These are phyloP conservation scores for Horisme vitalbata DNA, from an alignment of 2,888 invertebrate species.

Conservation along the genomic window DNA sequence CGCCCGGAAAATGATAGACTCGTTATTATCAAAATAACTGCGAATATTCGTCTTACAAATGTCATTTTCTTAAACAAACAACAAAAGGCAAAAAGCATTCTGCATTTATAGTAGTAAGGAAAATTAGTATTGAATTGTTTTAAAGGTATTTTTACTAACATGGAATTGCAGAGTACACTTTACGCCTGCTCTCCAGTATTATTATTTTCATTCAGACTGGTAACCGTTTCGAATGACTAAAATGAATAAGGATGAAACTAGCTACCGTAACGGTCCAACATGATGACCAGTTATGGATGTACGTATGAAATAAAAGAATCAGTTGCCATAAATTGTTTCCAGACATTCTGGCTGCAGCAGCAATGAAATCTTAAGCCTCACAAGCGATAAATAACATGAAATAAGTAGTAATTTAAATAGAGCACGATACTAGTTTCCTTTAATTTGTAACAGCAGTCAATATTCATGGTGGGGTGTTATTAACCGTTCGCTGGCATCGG, in stretches of 20 bases:
- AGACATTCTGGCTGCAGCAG: conserved; percentile 6
- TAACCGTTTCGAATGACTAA: conserved; percentile 44
- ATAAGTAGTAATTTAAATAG: conserved; percentile 68
- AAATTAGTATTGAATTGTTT: too few species aligned
- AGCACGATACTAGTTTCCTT: conserved; percentile 65
- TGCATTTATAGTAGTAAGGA: too few species aligned
- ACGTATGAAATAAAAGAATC: conserved; percentile 35
- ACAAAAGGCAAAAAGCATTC: not conserved
- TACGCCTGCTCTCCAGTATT: conserved; percentile 6
- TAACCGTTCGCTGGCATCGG: conserved; percentile 59
- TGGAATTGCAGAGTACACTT: not conserved
- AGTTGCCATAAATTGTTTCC: conserved; percentile 36
- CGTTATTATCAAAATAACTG: conserved; percentile 21
- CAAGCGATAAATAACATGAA: conserved; percentile 50
- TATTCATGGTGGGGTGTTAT: conserved; percentile 72
- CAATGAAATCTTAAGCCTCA: conserved; percentile 25
- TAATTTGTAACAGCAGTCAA: conserved; percentile 74
- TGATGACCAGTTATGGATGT: conserved; percentile 34
- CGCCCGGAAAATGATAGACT: conserved; percentile 38
- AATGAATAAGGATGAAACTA: conserved; percentile 52
- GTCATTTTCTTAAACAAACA: conserved; percentile 22
- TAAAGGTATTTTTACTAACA: too few species aligned
- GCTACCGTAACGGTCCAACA: conserved; percentile 45
- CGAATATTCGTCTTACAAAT: not conserved
- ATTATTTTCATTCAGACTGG: conserved; percentile 54